These are phyloP conservation scores for Alethe diademata DNA, from an alignment of 2,113 vertebrate genomes.

Conservation along the genomic window DNA sequence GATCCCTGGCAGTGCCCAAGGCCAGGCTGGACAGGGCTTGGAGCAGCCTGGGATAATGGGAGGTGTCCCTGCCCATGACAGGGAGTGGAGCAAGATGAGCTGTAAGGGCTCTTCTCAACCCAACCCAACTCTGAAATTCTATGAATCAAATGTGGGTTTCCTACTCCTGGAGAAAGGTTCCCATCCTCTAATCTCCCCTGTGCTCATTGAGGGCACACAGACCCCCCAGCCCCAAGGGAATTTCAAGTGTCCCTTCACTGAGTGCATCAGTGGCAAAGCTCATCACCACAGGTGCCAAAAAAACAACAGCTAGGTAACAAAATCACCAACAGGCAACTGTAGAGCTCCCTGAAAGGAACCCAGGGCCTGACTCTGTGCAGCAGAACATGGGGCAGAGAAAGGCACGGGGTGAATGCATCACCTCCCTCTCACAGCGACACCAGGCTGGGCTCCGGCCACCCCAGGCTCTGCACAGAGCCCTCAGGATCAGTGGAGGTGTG, in stretches of 20 bases:
- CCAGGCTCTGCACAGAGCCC: neutral
- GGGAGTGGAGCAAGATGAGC: fast-evolving
- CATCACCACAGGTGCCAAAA: fast-evolving
- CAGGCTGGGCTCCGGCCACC: neutral
- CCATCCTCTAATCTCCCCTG: neutral
- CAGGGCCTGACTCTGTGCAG: neutral
- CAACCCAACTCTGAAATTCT: neutral
- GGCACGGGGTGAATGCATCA: fast-evolving
- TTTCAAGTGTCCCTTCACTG: neutral
- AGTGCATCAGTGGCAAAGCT: neutral
- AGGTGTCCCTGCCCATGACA: neutral
- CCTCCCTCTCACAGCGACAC: no score
- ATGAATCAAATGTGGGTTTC: neutral
- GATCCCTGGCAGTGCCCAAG: neutral
- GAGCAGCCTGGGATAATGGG: fast-evolving
- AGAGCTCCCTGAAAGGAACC: neutral
- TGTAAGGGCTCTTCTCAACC: neutral
- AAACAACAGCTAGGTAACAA: neutral
- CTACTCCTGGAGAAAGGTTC: neutral
- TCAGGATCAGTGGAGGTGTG: neutral
- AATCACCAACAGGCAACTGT: fast-evolving
- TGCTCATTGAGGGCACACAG: neutral
- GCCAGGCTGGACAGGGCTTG: fast-evolving
- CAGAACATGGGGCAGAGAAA: fast-evolving
- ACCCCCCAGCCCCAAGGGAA: neutral